Base-by-base conservation (phyloP, 2,888 invertebrate species). In the Euphydryas editha region DNA sequence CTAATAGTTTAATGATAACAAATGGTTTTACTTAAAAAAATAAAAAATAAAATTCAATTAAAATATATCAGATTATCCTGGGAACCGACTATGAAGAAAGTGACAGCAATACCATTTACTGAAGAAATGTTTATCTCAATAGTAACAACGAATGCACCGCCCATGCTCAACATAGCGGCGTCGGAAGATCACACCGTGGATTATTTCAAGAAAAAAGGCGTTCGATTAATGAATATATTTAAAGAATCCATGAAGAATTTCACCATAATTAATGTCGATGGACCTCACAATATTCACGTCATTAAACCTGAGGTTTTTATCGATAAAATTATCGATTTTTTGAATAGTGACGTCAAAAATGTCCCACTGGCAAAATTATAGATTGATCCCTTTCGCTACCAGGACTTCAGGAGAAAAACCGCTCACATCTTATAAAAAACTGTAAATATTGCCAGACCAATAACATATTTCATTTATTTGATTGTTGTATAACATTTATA, bases 261-360 rank as follows among this genome's bases (percentile, higher is more conserved):
- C 67, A 62, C 68, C 11, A 63, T 78, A 20, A 62, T 80, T 0
- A 70, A 76, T n/a, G 87, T 94, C 0, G 75, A 79, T 0, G 95
- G 95, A 0, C 84, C 88, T 67, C 95, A 95, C 69, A 94, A 95
- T 75, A 87, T 94, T 13, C 95, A 95, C 75, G 90, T 93, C 59
- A 93, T 92, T 59, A 77, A 88, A 70, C 94, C 95, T 5, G 92
- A 93, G 72, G 73, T 76, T 15, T 83, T 94, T 17, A 92, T 87
- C 1, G 76, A 81, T 0, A 66, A 82, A 68, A 75, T 94, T 54
- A 71, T 73, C 1, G 73, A 81, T 10, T 92, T 91, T 78, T 78
- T 94, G 3, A 75, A 76, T 24, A 72, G 56, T 36, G 70, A 70
- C 51, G 65, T 68, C 30, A 51, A 18, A 47, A 59, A 49, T 13